Evolutionary conservation across 2,888 invertebrate genomes (phyloP).

Genomic region (Fragum sueziense): DNA sequence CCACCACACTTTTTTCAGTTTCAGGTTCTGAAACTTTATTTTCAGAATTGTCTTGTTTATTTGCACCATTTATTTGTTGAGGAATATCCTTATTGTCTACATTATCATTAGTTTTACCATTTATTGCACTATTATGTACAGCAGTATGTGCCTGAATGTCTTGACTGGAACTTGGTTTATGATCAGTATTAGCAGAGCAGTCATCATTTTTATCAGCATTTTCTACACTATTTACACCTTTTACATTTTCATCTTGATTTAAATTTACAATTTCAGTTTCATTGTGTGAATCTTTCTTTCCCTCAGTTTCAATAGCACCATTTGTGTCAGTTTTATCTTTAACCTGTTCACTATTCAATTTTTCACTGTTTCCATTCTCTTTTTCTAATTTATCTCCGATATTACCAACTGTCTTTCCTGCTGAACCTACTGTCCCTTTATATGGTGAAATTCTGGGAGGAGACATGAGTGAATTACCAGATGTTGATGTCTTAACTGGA

Average conservation of each 20-base stretch:
- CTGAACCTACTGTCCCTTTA: neutral
- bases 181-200: neutral
- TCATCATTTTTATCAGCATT: neutral
- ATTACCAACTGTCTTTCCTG: neutral
- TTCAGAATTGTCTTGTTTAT: neutral
- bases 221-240: neutral
- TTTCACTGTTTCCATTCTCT: neutral
- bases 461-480: neutral
- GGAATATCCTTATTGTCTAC: neutral
- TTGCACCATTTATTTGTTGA: constrained; percentile 3
- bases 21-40: neutral
- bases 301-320: neutral
- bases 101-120: neutral
- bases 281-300: neutral
- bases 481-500: constrained; percentile 4
- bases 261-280: neutral
- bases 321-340: neutral
- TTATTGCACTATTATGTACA: constrained; percentile 4
- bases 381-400: neutral
- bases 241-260: neutral
- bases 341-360: neutral
- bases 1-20: constrained; percentile 8
- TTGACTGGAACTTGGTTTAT: neutral
- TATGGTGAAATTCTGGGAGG: neutral
- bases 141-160: neutral